phyloP scores from a whole-genome alignment of 2,797 vertebrate species.

The Coreius guichenoti region DNA sequence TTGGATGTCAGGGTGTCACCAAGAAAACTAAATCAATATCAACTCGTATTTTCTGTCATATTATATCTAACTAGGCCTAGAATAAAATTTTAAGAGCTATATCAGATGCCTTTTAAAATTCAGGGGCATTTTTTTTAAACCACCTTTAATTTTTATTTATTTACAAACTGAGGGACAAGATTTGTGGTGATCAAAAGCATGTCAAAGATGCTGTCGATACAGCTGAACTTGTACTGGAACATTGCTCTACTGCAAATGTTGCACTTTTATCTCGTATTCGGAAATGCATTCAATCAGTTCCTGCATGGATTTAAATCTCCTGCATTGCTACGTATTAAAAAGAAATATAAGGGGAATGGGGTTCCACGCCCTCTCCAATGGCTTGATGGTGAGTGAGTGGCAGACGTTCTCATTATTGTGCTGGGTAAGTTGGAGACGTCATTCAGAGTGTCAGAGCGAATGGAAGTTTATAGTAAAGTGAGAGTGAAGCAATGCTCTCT shows the following conservation, averaged over 20 bases:
- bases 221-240: neutral
- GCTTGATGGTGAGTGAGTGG: conserved; percentile 23
- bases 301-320: conserved; percentile 7
- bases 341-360: neutral
- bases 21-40: conserved; percentile 31
- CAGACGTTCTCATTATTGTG: conserved; percentile 51
- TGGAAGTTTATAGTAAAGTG: conserved; percentile 44
- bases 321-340: conserved; percentile 1
- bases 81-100: neutral
- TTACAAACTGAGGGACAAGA: neutral
- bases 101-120: neutral
- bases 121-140: neutral
- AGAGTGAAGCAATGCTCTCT: conserved; percentile 27
- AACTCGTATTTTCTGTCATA: conserved; percentile 3
- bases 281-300: conserved; percentile 13
- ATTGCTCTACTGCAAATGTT: neutral
- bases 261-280: neutral
- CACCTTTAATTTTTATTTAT: neutral
- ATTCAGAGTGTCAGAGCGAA: conserved; percentile 60
- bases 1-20: conserved; percentile 15
- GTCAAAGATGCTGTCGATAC: neutral
- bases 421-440: conserved; percentile 50
- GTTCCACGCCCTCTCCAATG: conserved; percentile 31
- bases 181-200: conserved; percentile 7
- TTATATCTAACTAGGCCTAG: neutral